Base-by-base conservation (phyloP, 2,113 vertebrate genomes). In the Catagonus wagneri region DNA sequence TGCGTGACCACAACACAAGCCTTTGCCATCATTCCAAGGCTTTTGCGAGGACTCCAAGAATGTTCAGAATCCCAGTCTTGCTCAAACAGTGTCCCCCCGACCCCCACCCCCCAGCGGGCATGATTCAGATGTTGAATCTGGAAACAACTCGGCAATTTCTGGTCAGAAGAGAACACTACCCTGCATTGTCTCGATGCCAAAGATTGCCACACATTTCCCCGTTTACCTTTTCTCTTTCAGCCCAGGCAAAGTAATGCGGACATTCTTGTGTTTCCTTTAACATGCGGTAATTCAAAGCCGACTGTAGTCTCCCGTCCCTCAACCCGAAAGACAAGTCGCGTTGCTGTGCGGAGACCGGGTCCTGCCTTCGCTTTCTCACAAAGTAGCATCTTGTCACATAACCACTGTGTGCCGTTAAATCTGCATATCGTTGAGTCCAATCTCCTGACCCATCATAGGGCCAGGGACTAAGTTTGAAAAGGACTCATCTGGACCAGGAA, bases 21-120 rank as follows among this genome's bases (percentile, higher is more conserved):
- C 19, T 94, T 68, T 97, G 97, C 80, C 97, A 86, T 92, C 83
- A 44, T 22, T 95, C 97, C 4, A 61, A 92, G 78, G 93, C 92
- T 97, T 97, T 96, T 97, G 94, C 22, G 75, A 86, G 84, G 69
- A 39, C 94, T 85, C 13, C 13, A 94, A 95, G 93, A 97, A 96
- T 68, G 65, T 71, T 95, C 97, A 94, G 61, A 96, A 98, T 98
- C 91, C 32, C 89, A 71, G 58, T 83, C 80, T 89, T 97, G 44
- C 79, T 95, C 90, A 95, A 87, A 92, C 1, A 0, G 52, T 27
- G 83, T 88, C 54, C 75, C 61, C n/a, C n/a, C n/a, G n/a, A n/a
- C n/a, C n/a, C n/a, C n/a, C n/a, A n/a, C n/a, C n/a, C n/a, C 23
- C 94, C 60, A 23, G 22, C 75, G 10, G 13, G 69, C 29, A 1